These are phyloP conservation scores for rat (Rattus norvegicus) DNA, from an alignment of 2,113 vertebrate genomes.

Conservation along the genomic window GRCr8 NC_086021.1:175263501-175264000, in stretches of 20 bases:
- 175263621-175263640: background rate
- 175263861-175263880: background rate
- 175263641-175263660: accelerated
- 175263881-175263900: background rate
- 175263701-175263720: background rate
- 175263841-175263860: accelerated
- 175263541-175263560: accelerated
- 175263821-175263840: accelerated
- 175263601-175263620: too few relatives aligned
- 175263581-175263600: accelerated
- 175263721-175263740: background rate
- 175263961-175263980: background rate
- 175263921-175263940: too few relatives aligned
- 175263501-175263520: background rate
- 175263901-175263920: background rate
- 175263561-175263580: too few relatives aligned
- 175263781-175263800: too few relatives aligned
- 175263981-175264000: accelerated
- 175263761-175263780: background rate
- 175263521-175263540: accelerated
- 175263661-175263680: background rate
- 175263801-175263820: background rate
- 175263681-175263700: background rate
- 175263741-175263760: too few relatives aligned
- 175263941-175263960: background rate